Conservation (phyloP, 2,797 vertebrate species). For the Sternotherus odoratus region DNA sequence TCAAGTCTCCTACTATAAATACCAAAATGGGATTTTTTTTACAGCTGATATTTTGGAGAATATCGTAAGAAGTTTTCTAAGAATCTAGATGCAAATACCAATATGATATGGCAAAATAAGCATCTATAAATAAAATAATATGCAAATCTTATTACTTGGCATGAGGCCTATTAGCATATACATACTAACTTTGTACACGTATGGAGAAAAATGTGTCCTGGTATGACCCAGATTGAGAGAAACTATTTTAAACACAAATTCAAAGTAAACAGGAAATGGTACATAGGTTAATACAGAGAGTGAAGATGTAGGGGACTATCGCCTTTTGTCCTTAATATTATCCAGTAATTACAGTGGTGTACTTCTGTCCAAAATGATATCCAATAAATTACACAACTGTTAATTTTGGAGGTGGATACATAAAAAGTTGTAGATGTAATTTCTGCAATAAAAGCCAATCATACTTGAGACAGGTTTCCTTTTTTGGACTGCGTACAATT, state of each 20-base stretch:
- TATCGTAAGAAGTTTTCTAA: too few species aligned
- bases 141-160: too few species aligned
- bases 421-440: background rate
- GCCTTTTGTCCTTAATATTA: background rate
- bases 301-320: background rate
- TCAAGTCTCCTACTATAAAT: background rate
- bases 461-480: background rate
- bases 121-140: too few species aligned
- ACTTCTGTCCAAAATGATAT: background rate
- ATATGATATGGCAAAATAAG: too few species aligned
- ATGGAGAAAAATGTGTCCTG: background rate
- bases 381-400: background rate
- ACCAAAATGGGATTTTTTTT: too few species aligned
- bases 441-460: background rate
- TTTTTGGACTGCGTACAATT: too few species aligned
- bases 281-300: background rate
- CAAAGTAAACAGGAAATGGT: background rate
- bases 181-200: too few species aligned
- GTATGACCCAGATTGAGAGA: background rate
- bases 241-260: background rate
- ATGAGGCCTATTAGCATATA: too few species aligned
- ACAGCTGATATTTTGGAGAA: too few species aligned
- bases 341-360: background rate
- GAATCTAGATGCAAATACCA: too few species aligned
- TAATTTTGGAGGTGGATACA: too few species aligned